phyloP scores from a whole-genome alignment of 53 echinoderm and acorn worm genomes.

The Actinopyga echinites region DNA sequence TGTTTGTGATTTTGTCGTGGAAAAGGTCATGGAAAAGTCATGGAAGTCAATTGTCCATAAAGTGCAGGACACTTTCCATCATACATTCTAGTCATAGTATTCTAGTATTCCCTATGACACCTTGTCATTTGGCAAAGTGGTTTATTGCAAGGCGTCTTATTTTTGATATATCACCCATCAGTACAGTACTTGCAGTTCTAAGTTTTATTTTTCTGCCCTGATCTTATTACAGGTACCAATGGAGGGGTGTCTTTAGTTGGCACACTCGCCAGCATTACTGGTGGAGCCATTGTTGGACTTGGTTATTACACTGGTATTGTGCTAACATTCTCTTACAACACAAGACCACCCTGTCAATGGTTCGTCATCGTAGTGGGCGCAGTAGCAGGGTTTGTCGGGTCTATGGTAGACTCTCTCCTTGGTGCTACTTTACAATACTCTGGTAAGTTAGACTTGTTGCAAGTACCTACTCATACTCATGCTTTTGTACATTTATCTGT shows the following conservation, averaged over 20 bases:
- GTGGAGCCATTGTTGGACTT: conserved; percentile 81
- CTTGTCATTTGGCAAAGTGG: too few species aligned
- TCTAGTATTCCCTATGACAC: too few species aligned
- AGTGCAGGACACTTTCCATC: too few species aligned
- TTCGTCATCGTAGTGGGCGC: conserved; percentile 83
- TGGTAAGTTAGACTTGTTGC: conserved; percentile 47
- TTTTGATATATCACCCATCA: too few species aligned
- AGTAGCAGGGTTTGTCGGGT: conserved; percentile 83
- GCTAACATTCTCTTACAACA: conserved; percentile 56
- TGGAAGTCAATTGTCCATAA: too few species aligned
- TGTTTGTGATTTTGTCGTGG: too few species aligned
- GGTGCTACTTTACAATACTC: conserved; percentile 93
- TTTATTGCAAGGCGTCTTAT: too few species aligned
- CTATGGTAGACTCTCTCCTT: conserved; percentile 83
- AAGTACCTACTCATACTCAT: neutral
- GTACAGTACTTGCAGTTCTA: too few species aligned
- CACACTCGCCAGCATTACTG: conserved; percentile 72
- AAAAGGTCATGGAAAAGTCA: too few species aligned
- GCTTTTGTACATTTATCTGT: too few species aligned
- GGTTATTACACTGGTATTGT: conserved; percentile 73
- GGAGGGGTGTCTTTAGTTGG: conserved; percentile 82
- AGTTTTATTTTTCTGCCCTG: too few species aligned
- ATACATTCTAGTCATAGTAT: too few species aligned
- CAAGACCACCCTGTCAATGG: conserved; percentile 74
- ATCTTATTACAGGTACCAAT: conserved; percentile 73